These are phyloP conservation scores for Helicoverpa assulta DNA, from an alignment of 2,888 invertebrate genomes.

Conservation along the genomic window DNA sequence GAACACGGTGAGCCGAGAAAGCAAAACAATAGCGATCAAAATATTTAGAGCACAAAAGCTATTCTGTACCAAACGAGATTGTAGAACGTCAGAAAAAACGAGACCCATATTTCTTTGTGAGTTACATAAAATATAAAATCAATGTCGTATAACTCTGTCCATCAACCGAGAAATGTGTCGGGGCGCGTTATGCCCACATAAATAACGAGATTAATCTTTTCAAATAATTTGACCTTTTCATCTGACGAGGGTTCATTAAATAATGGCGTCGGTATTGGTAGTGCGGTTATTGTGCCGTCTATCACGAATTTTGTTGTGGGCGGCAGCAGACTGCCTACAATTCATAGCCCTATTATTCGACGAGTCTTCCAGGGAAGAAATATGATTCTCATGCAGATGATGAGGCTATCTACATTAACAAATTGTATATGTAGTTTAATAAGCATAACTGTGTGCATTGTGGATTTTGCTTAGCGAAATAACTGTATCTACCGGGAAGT, in stretches of 20 bases:
- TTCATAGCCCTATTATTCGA: conserved; percentile 65
- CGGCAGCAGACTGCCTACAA: conserved; percentile 72
- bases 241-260: conserved; percentile 90
- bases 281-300: conserved; percentile 88
- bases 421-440: conserved; percentile 20
- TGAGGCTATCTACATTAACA: conserved; percentile 28
- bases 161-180: conserved; percentile 84
- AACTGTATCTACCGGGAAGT: conserved; percentile 17
- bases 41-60: conserved; percentile 65
- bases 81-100: conserved; percentile 40
- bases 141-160: conserved; percentile 80
- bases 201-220: conserved; percentile 90
- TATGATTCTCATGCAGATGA: conserved; percentile 47
- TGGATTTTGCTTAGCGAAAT: conserved; percentile 17
- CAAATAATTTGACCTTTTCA: conserved; percentile 90
- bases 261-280: conserved; percentile 88
- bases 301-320: conserved; percentile 86
- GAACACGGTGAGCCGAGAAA: conserved; percentile 37
- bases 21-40: conserved; percentile 65
- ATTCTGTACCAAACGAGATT: conserved; percentile 33
- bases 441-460: conserved; percentile 20
- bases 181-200: conserved; percentile 86
- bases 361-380: conserved; percentile 56
- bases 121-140: conserved; percentile 77
- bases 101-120: conserved; percentile 64